Base-by-base conservation (phyloP, 2,113 vertebrate species). In the Thunnus maccoyii region DNA sequence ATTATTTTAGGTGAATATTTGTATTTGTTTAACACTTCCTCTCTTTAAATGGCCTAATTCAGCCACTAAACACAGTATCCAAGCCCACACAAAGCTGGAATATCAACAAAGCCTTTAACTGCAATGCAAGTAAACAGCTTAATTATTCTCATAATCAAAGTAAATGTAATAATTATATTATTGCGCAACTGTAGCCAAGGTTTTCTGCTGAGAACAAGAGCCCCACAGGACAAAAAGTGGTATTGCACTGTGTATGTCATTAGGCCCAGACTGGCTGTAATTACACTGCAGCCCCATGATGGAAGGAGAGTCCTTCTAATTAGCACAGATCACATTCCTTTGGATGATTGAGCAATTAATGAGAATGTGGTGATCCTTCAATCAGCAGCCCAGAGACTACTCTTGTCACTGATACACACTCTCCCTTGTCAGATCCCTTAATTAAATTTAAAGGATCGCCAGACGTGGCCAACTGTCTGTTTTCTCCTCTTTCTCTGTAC, bases 291-390 rank as follows among this genome's bases (percentile, higher is more conserved):
- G 94, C 92, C 94, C 93, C 80, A 86, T 89, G 95, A 95, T 89
- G 93, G 86, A 93, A 85, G 93, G 91, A 96, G 93, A 94, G 94
- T 83, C 94, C 91, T 91, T 93, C 95, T 94, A 96, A 97, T 97
- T 97, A 96, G 92, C 78, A 82, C 91, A 92, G 83, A 95, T 96
- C 95, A 94, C 93, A 91, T 94, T 92, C 91, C 89, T 89, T 86
- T 90, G 92, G 93, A 92, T 88, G 95, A 93, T 90, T 91, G 94
- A 95, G 87, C 92, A 94, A 93, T 94, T 97, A 96, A 96, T 96
- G 95, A 94, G 92, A 84, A 79, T 65, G 74, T 69, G 79, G 88
- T 82, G 89, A 89, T 91, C 76, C 88, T 66, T 78, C 90, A 86
- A 88, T 91, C 93, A 86, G 82, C 79, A 46, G 77, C 86, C 57